Evolutionary conservation across 2,888 invertebrate genomes (phyloP).

Genomic region (Aspidiotus destructor): DNA sequence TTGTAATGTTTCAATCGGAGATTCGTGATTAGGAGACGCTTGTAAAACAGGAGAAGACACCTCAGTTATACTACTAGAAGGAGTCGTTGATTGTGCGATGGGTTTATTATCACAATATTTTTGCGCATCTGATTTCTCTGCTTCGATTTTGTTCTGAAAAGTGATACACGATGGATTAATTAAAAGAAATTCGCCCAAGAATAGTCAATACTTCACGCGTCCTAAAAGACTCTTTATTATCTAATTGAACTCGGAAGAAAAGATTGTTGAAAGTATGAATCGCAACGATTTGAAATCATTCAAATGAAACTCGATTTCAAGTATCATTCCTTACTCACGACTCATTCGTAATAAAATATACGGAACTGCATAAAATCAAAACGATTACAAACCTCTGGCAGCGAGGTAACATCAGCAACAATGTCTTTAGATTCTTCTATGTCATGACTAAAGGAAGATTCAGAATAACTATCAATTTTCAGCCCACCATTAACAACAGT

Average conservation of each 20-base stretch:
- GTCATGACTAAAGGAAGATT: neutral
- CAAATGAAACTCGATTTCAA: too few relatives aligned
- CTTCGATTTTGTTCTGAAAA: constrained; percentile 8
- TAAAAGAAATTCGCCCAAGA: neutral
- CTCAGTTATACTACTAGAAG: constrained; percentile 7
- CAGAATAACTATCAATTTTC: constrained; percentile 9
- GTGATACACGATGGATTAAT: neutral
- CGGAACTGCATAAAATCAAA: neutral
- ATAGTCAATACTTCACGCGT: neutral
- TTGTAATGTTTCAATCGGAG: neutral
- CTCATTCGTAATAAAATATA: neutral
- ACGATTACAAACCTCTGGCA: neutral
- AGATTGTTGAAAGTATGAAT: too few relatives aligned
- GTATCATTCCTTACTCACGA: too few relatives aligned
- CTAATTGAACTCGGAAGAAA: too few relatives aligned
- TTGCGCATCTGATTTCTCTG: neutral
- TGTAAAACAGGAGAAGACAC: constrained; percentile 12
- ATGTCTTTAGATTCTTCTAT: neutral
- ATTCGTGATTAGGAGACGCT: neutral
- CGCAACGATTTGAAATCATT: too few relatives aligned
- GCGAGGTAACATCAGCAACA: constrained; percentile 6
- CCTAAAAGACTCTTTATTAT: too few relatives aligned
- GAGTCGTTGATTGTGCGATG: neutral
- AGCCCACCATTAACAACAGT: constrained; percentile 11
- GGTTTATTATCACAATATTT: constrained; percentile 6